Evolutionary conservation across 2,113 vertebrate genomes (phyloP), one percentile per base, ranked within the genome.

Genomic region (Balaeniceps rex): DNA sequence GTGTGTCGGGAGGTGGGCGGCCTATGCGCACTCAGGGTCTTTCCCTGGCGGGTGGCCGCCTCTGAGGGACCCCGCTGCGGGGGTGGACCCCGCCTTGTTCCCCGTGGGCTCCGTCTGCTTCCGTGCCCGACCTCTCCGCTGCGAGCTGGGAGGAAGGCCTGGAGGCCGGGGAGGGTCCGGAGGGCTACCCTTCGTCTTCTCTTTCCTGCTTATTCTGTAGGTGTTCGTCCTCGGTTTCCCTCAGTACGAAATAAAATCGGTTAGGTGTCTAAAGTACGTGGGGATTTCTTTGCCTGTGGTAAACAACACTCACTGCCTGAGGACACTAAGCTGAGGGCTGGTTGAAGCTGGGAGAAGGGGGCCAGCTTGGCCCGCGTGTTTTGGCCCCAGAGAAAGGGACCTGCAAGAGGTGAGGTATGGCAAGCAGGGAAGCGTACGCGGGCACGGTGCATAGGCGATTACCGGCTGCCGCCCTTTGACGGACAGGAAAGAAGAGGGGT

Each of bases 261-360:
- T 70, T 31, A 6, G 14, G 36, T 38, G 44, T 23, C 18, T 58
- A 7, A 9, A n/a, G 14, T 31, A 3, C 3, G 8, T 8, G 8
- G 47, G 31, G 24, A 1, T 31, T 17, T 44, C 34, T 28, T 36
- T 33, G 29, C 10, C 38, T 5, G 23, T 16, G 78, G 31, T n/a
- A 11, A 69, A 3, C 46, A 2, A 4, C 66, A 1, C 23, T 52
- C 2, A 1, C 5, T n/a, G 57, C 21, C 8, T 24, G n/a, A 28
- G 75, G 47, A 83, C 26, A 1, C 11, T 28, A 19, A n/a, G 52
- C 69, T 58, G 66, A 17, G 34, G 42, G 80, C 36, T 42, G 58
- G 29, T 70, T 44, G 87, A 13, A 46, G 79, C 31, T 6, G 4
- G 38, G 34, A 15, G 29, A 29, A 66, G 51, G 36, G 8, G 68